Percentiles rank a stretch among this genome's conserved stretches.
Conservation (phyloP, 2,888 invertebrate species). For the Sminthurinus aureus region DNA sequence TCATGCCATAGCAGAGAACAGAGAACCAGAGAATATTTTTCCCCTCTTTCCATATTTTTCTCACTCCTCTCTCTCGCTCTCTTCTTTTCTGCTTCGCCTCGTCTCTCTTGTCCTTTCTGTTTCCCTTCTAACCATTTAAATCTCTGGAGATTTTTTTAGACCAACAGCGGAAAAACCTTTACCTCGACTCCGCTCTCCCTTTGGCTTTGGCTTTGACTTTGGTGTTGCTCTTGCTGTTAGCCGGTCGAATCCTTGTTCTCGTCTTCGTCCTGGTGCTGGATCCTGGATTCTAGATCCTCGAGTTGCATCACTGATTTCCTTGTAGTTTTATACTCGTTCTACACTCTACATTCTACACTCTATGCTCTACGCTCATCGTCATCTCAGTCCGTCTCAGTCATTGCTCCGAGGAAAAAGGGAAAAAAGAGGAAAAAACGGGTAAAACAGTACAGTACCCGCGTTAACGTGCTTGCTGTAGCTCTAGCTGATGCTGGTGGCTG, state of each 20-base stretch:
- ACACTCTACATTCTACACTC: background rate
- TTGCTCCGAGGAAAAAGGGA: background rate
- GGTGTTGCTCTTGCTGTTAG: too few species aligned
- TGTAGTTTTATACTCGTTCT: slow-evolving; percentile 19
- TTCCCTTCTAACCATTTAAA: slow-evolving; percentile 44
- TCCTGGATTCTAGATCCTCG: slow-evolving; percentile 30
- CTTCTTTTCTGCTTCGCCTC: background rate
- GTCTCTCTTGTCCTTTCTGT: slow-evolving; percentile 14
- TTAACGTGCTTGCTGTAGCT: too few species aligned
- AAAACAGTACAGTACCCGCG: too few species aligned
- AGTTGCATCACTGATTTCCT: slow-evolving; percentile 47
- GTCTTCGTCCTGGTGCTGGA: too few species aligned
- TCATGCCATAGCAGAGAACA: too few species aligned
- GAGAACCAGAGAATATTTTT: slow-evolving; percentile 9
- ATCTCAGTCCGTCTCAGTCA: background rate
- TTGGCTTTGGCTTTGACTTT: background rate
- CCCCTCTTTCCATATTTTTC: slow-evolving; percentile 43
- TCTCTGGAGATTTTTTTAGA: slow-evolving; percentile 48
- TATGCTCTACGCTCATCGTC: too few species aligned
- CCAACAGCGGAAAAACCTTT: slow-evolving; percentile 42
- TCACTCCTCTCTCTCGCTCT: slow-evolving; percentile 24
- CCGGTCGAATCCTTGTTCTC: too few species aligned
- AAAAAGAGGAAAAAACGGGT: background rate
- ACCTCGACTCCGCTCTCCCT: too few species aligned
- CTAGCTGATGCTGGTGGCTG: too few species aligned